Base-by-base conservation (phyloP, 2,888 invertebrate species). In the Dichetophora obliterata region DNA sequence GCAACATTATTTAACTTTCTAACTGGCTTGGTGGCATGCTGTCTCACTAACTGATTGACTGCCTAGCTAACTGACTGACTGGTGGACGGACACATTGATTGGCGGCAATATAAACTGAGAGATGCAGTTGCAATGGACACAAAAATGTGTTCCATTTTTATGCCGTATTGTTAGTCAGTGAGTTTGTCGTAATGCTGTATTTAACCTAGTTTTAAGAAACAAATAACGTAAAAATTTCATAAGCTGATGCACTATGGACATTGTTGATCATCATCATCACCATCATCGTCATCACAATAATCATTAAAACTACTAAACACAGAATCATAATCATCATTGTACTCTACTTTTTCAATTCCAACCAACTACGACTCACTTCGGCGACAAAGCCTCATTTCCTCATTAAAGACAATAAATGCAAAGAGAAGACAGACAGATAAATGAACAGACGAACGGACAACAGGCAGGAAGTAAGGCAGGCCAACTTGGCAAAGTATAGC, bases 351-450 rank as follows among this genome's bases (percentile, higher is more conserved):
- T 19, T 54, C 11, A 31, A 69, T 52, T 69, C 9, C 52, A 54
- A 22, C 6, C 70, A 31, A 59, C 48, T n/a, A 37, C 24, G 27
- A 74, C 24, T 54, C n/a, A n/a, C n/a, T n/a, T n/a, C 68, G 37
- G 34, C 65, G 50, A 74, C 74, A 74, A 74, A 52, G 66, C 37
- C 74, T 52, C 74, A 66, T 74, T 74, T 74, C 65, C 66, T 66
- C 74, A 66, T 65, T 74, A 43, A 65, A 65, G 54, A 74, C 43
- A 71, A 71, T 37, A 71, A 57, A 37, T 65, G 34, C 65, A 37
- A n/a, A n/a, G 19, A 31, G 65, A 27, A 65, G 65, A 65, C 37
- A 22, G 43, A 66, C 66, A 9, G 19, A 8, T 24, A 3, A 16
- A 68, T 5, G 43, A 24, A 48, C 16, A n/a, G n/a, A 54, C 54